phyloP scores from a whole-genome alignment of 1,140 invertebrate genomes.

The Theocolax elegans region DNA sequence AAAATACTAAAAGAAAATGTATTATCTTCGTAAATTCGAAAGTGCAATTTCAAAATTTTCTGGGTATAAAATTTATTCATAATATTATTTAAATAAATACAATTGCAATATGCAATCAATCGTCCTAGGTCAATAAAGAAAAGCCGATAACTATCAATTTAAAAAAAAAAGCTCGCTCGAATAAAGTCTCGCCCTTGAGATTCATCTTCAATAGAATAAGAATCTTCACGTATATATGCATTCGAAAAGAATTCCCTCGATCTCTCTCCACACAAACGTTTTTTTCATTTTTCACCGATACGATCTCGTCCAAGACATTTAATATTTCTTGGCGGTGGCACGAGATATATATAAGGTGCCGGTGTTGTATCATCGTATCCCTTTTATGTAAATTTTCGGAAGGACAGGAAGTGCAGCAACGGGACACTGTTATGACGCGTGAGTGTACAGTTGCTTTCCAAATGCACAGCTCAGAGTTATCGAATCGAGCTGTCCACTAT shows the following conservation, averaged over 20 bases:
- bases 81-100: neutral
- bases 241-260: neutral
- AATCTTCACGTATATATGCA: no score
- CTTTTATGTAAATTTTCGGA: slow-evolving; percentile 22
- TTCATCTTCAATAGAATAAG: no score
- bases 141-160: slow-evolving; percentile 4
- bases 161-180: slow-evolving; percentile 1
- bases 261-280: neutral
- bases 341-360: slow-evolving; percentile 10
- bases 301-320: slow-evolving; percentile 8
- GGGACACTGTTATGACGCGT: slow-evolving; percentile 6
- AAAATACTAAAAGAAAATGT: no score
- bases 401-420: neutral
- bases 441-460: neutral
- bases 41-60: no score
- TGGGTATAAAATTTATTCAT: no score
- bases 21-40: no score
- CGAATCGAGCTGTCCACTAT: neutral
- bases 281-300: slow-evolving; percentile 26
- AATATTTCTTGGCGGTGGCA: slow-evolving; percentile 25
- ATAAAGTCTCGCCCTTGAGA: no score
- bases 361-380: slow-evolving; percentile 24
- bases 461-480: neutral
- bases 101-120: neutral
- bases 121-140: neutral